phyloP scores from a whole-genome alignment of 2,113 vertebrate genomes.

The Sphaerodactylus townsendi region DNA sequence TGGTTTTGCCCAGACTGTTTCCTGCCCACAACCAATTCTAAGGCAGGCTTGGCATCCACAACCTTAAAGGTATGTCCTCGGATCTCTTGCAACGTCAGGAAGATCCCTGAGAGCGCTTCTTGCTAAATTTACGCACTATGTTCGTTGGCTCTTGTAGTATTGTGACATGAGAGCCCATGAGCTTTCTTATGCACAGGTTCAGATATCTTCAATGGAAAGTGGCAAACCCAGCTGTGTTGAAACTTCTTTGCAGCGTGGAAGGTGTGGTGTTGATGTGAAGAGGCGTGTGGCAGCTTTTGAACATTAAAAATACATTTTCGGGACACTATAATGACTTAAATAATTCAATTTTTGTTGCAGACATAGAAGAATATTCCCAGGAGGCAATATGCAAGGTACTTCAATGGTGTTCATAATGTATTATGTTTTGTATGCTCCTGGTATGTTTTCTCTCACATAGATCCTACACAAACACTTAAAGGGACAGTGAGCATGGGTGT shows the following conservation, averaged over 20 bases:
- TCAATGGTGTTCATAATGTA: neutral
- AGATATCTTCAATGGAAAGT: neutral
- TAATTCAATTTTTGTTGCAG: conserved; percentile 39
- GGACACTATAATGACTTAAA: neutral
- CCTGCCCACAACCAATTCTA: too few relatives aligned
- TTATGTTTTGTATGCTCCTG: neutral
- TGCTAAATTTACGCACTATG: too few relatives aligned
- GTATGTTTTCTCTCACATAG: neutral
- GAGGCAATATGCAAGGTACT: conserved; percentile 70
- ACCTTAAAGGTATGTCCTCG: too few relatives aligned
- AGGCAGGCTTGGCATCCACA: too few relatives aligned
- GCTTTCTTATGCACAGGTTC: too few relatives aligned
- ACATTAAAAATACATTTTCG: neutral
- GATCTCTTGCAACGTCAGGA: too few relatives aligned
- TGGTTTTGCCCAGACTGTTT: too few relatives aligned
- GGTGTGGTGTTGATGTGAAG: neutral
- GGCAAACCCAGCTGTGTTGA: neutral
- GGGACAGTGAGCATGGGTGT: too few relatives aligned
- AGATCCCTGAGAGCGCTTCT: too few relatives aligned
- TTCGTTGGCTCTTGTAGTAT: too few relatives aligned
- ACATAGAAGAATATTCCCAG: conserved; percentile 63
- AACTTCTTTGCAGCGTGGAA: too few relatives aligned
- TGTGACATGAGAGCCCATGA: too few relatives aligned
- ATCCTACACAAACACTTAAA: neutral
- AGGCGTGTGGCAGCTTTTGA: neutral